Evolutionary conservation across 2,113 vertebrate genomes (phyloP).

Genomic region (Callithrix jacchus): DNA sequence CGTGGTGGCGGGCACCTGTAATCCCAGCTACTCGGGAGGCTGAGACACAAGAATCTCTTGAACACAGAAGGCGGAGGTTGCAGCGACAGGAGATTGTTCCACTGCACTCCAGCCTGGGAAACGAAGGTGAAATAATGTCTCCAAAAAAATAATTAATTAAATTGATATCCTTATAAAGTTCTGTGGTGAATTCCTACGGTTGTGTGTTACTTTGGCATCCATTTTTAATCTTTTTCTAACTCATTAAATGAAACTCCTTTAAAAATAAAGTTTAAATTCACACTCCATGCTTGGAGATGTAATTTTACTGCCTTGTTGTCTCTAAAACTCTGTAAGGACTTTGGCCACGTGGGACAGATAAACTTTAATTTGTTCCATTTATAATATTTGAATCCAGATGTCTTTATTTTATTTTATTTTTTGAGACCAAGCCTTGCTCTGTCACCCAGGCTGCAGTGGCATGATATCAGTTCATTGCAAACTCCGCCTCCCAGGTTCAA

Average conservation of each 20-base stretch:
- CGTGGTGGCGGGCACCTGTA: rapidly evolving
- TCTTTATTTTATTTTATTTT: no score
- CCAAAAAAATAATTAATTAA: not conserved
- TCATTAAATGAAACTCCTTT: not conserved
- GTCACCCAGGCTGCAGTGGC: no score
- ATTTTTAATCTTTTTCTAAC: not conserved
- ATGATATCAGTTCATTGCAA: no score
- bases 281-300: not conserved
- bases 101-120: no score
- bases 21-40: no score
- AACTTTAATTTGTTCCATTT: not conserved
- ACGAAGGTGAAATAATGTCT: no score
- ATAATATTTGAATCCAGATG: not conserved
- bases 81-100: no score
- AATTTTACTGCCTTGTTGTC: not conserved
- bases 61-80: no score
- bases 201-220: not conserved
- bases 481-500: no score
- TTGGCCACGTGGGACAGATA: not conserved
- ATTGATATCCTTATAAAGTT: not conserved
- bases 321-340: not conserved
- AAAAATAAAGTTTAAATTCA: not conserved
- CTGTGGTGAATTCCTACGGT: not conserved
- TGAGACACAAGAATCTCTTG: no score
- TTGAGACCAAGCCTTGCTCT: no score